phyloP scores from a whole-genome alignment of 2,797 vertebrate genomes.

The Microctenopoma stevenorrisi region DNA sequence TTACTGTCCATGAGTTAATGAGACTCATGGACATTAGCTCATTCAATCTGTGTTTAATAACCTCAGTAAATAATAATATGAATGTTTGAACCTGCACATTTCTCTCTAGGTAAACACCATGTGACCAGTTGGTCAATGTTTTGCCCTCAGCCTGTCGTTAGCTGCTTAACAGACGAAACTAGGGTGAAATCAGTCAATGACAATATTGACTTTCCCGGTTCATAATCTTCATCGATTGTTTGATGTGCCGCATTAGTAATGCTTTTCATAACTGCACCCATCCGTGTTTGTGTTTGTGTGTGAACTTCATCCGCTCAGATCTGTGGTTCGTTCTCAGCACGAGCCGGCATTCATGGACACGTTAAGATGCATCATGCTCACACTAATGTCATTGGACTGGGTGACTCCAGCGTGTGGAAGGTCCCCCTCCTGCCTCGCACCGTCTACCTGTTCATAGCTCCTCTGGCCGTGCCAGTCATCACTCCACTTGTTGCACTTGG shows the following conservation, averaged over 20 bases:
- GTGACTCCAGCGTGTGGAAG: slow-evolving; percentile 95
- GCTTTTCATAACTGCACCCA: neutral
- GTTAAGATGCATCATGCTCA: slow-evolving; percentile 93
- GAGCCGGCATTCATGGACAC: slow-evolving; percentile 85
- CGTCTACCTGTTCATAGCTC: slow-evolving; percentile 91
- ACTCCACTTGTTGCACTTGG: slow-evolving; percentile 90
- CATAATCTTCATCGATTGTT: neutral
- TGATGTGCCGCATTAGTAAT: slow-evolving; percentile 1
- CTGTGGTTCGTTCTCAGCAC: slow-evolving; percentile 89
- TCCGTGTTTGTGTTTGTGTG: slow-evolving; percentile 1
- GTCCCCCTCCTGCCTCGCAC: slow-evolving; percentile 87
- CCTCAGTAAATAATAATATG: neutral
- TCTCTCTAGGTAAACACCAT: too few species aligned
- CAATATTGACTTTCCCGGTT: neutral
- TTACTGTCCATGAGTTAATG: neutral
- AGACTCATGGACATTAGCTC: neutral
- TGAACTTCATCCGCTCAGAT: slow-evolving; percentile 77
- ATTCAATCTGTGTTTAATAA: neutral
- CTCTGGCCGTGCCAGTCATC: slow-evolving; percentile 87
- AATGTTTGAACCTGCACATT: neutral
- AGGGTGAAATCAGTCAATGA: neutral
- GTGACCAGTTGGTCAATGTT: too few species aligned
- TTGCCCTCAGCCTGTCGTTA: neutral
- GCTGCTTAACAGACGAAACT: neutral
- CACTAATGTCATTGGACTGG: slow-evolving; percentile 92